Percentiles rank a stretch among this genome's conserved stretches.
phyloP scores from a whole-genome alignment of 2,113 vertebrate species.

The Protomyctophum bolini region DNA sequence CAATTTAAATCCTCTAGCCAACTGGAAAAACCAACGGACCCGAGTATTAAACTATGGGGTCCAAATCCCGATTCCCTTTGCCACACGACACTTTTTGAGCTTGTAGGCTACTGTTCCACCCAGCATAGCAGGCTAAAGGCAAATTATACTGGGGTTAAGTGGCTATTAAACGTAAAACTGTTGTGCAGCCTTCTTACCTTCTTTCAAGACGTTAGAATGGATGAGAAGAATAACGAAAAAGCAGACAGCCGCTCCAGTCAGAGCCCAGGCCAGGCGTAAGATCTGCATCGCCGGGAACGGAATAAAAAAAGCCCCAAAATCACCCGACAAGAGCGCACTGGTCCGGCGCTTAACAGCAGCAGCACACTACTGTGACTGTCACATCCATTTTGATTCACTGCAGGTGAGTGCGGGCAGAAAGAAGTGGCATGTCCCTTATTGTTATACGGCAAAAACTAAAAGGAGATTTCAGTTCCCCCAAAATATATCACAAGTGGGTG shows the following conservation, averaged over 20 bases:
- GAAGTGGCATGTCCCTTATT: conserved; percentile 31
- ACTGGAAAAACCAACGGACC: no score
- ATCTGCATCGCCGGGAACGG: conserved; percentile 86
- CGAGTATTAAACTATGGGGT: no score
- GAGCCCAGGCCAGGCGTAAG: conserved; percentile 87
- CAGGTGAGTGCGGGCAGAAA: conserved; percentile 13
- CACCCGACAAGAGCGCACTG: conserved; percentile 70
- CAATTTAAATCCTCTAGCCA: no score
- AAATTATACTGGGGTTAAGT: no score
- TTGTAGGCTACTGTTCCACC: no score
- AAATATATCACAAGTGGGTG: no score
- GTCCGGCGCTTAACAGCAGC: conserved; percentile 12
- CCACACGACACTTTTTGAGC: no score
- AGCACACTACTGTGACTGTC: conserved; percentile 4
- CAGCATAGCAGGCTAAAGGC: no score
- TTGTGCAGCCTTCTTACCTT: conserved; percentile 80
- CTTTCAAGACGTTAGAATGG: conserved; percentile 86
- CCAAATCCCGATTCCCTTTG: no score
- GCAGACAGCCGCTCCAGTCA: conserved; percentile 87
- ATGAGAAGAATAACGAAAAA: conserved; percentile 87
- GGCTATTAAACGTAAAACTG: no score
- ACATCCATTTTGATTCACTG: conserved; percentile 34
- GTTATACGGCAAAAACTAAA: conserved; percentile 5
- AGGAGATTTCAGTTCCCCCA: no score
- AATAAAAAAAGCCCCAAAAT: conserved; percentile 62